phyloP scores from a whole-genome alignment of 1,140 invertebrate species.

The Zaprionus vittiger region DNA sequence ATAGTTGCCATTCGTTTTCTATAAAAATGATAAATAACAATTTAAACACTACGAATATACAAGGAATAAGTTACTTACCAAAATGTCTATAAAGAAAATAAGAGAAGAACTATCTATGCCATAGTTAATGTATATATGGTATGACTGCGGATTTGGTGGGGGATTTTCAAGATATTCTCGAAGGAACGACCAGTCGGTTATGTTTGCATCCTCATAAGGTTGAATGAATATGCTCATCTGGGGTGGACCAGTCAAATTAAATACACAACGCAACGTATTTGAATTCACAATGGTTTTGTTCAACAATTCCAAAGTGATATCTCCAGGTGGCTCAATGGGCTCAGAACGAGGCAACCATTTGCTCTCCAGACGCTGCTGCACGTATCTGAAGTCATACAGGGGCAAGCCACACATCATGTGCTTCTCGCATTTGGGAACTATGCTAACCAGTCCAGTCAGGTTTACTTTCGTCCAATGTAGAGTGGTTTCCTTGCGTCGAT shows the following conservation, averaged over 20 bases:
- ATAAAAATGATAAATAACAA: conserved; percentile 17
- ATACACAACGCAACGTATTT: conserved; percentile 40
- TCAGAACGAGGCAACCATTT: conserved; percentile 61
- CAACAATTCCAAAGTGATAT: conserved; percentile 26
- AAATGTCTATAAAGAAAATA: conserved; percentile 39
- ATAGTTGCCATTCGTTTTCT: conserved; percentile 81
- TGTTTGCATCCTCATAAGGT: conserved; percentile 85
- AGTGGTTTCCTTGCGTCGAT: conserved; percentile 88
- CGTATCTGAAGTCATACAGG: conserved; percentile 85
- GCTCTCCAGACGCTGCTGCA: conserved; percentile 6
- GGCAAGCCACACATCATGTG: conserved; percentile 90
- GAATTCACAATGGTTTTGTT: conserved; percentile 28
- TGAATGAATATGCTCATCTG: conserved; percentile 89
- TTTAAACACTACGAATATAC: not conserved
- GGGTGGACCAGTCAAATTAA: conserved; percentile 86
- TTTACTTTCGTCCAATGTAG: conserved; percentile 80
- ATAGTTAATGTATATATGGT: conserved; percentile 27
- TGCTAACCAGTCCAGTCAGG: conserved; percentile 85
- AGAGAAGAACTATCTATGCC: conserved; percentile 43
- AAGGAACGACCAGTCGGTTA: conserved; percentile 87
- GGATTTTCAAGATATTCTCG: conserved; percentile 84
- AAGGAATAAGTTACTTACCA: conserved; percentile 8
- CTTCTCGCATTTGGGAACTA: conserved; percentile 87
- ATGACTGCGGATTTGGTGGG: conserved; percentile 14
- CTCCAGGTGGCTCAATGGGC: conserved; percentile 38